phyloP scores from a whole-genome alignment of 1,140 invertebrate species.

The Bombus soroeensis region DNA sequence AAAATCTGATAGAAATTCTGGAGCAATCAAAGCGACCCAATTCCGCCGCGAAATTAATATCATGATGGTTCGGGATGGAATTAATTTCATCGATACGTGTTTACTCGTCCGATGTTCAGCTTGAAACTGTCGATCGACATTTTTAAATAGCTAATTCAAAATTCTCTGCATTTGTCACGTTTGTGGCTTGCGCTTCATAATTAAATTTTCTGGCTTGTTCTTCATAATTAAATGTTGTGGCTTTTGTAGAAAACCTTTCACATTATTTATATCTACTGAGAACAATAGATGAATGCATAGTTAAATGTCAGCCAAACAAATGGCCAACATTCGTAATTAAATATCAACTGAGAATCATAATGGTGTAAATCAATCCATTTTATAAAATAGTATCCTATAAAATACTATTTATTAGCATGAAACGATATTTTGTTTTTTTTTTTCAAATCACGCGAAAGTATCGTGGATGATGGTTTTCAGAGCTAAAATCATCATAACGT shows the following conservation, averaged over 20 bases:
- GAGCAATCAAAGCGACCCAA: constrained; percentile 15
- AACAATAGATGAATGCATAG: neutral
- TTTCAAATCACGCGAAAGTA: no score
- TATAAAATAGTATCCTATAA: no score
- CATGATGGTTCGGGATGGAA: constrained; percentile 15
- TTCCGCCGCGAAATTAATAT: constrained; percentile 21
- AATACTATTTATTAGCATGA: no score
- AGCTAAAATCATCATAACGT: no score
- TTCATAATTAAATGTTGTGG: neutral
- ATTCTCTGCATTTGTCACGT: neutral
- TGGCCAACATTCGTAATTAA: no score
- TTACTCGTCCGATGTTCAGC: constrained; percentile 9
- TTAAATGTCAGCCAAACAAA: neutral
- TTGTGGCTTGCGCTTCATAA: no score
- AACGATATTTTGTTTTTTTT: no score
- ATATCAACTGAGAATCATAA: no score
- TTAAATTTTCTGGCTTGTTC: neutral
- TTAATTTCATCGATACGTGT: constrained; percentile 10
- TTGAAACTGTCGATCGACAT: neutral
- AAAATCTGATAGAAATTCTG: constrained; percentile 1
- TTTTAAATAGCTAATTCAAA: neutral
- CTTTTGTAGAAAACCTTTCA: neutral
- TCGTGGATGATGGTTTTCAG: no score
- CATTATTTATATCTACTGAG: neutral
- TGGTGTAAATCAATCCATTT: no score